phyloP scores from a whole-genome alignment of 2,797 vertebrate genomes.

The Hemitrygon akajei region DNA sequence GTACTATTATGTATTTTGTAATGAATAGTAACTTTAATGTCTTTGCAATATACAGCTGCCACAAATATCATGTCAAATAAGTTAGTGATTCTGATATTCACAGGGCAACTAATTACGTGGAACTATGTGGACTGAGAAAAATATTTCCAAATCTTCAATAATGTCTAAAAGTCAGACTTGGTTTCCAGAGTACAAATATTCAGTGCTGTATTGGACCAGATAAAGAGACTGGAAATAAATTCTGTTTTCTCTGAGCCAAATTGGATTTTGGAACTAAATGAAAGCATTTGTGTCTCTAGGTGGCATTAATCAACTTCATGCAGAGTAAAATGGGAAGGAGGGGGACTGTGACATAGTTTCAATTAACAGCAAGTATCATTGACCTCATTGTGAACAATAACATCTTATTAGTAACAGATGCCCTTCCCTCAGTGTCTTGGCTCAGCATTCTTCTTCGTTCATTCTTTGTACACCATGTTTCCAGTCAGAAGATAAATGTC shows the following conservation, averaged over 20 bases:
- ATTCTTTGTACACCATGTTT: neutral
- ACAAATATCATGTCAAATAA: too few relatives aligned
- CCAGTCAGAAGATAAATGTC: neutral
- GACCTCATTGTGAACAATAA: conserved; percentile 9
- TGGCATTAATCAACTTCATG: conserved; percentile 35
- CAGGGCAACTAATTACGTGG: too few relatives aligned
- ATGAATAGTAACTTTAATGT: too few relatives aligned
- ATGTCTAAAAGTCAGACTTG: neutral
- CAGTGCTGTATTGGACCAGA: neutral
- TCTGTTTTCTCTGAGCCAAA: neutral
- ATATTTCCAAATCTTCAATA: neutral
- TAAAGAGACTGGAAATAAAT: neutral
- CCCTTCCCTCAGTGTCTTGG: neutral
- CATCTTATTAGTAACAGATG: conserved; percentile 26
- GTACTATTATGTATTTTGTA: too few relatives aligned
- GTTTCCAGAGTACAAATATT: neutral
- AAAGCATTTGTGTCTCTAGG: conserved; percentile 24
- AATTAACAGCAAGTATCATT: conserved; percentile 25
- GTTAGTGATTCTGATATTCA: neutral
- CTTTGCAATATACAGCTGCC: too few relatives aligned
- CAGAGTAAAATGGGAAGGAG: conserved; percentile 6
- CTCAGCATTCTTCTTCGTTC: neutral
- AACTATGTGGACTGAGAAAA: neutral
- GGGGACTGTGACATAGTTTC: conserved; percentile 19
- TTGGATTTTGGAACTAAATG: conserved; percentile 34